phyloP scores from a whole-genome alignment of 2,888 invertebrate genomes.

The Morinoia aosen region DNA sequence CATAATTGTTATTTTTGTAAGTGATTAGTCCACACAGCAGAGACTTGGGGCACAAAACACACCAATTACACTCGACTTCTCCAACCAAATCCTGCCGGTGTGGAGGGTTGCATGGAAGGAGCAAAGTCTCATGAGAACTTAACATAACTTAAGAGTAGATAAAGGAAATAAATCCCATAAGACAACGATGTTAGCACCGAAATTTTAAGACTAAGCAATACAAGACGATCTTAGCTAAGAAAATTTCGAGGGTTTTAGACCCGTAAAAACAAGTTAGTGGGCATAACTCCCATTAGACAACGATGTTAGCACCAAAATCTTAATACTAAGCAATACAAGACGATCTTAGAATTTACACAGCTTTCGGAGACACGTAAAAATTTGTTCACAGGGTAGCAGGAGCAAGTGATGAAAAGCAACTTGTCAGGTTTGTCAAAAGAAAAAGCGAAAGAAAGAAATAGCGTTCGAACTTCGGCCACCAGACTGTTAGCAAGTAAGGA shows the following conservation, averaged over 20 bases:
- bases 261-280: neutral
- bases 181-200: neutral
- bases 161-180: neutral
- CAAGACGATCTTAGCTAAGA: neutral
- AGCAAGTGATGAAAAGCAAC: neutral
- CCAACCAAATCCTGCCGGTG: conserved; percentile 29
- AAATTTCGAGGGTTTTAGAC: neutral
- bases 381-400: neutral
- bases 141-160: neutral
- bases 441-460: neutral
- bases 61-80: conserved; percentile 41
- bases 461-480: neutral
- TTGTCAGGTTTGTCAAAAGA: neutral
- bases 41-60: conserved; percentile 11
- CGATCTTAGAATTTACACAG: neutral
- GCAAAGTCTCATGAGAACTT: neutral
- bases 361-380: neutral
- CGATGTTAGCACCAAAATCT: neutral
- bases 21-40: conserved; percentile 41
- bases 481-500: neutral
- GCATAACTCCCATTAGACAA: neutral
- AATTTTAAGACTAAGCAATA: neutral
- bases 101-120: conserved; percentile 30
- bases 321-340: neutral
- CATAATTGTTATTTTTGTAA: conserved; percentile 51